These are phyloP conservation scores for Menura novaehollandiae DNA, from an alignment of 2,113 vertebrate species.

Conservation along the genomic window DNA sequence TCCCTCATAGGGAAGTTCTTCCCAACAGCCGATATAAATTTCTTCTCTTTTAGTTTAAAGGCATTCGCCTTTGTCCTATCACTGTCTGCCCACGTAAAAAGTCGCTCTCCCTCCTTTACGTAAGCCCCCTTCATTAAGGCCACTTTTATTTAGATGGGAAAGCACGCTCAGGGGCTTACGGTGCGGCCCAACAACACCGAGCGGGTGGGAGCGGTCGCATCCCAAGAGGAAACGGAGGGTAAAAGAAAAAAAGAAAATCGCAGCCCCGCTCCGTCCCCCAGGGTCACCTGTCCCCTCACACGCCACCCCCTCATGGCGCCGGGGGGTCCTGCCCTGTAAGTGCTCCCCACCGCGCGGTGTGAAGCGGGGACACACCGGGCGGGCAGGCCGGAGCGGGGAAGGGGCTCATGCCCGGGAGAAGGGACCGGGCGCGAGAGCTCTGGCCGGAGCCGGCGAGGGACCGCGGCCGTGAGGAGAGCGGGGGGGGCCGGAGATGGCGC, in stretches of 20 bases:
- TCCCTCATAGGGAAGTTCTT: neutral
- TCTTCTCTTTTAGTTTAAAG: neutral
- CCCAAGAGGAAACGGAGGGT: accelerated
- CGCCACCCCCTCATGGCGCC: neutral
- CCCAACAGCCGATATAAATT: too few relatives aligned
- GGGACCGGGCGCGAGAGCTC: too few relatives aligned
- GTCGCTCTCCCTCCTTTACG: neutral
- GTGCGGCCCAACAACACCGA: accelerated
- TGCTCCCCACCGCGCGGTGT: too few relatives aligned
- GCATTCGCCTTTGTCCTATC: neutral
- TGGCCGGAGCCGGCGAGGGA: too few relatives aligned
- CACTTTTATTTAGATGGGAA: neutral
- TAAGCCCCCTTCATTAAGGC: neutral
- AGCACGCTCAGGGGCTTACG: accelerated
- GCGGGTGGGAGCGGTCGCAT: accelerated
- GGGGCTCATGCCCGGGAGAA: too few relatives aligned
- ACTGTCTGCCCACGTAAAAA: neutral
- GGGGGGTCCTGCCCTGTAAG: neutral
- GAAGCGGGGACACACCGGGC: neutral
- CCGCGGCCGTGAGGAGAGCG: neutral
- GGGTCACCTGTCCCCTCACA: neutral
- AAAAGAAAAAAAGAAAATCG: too few relatives aligned
- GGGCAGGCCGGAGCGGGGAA: accelerated
- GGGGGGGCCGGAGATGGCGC: neutral
- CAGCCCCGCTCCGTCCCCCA: accelerated